Conservation (phyloP, 2,888 invertebrate genomes). For the Leucoma salicis region DNA sequence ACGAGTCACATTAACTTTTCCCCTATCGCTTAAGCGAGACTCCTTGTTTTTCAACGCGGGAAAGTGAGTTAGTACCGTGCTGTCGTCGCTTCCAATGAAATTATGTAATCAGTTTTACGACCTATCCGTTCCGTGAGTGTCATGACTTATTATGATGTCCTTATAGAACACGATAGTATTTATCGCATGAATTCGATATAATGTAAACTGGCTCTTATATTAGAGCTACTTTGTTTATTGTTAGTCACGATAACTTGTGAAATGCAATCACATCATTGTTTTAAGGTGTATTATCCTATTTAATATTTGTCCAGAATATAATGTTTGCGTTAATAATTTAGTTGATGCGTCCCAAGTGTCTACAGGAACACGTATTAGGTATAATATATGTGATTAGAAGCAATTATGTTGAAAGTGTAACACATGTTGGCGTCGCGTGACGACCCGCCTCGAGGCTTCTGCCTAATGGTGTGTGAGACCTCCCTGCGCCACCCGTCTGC, state of each 20-base stretch:
- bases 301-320: background rate
- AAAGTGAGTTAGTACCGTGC: conserved; percentile 65
- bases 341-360: conserved; percentile 7
- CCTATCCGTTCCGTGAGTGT: conserved; percentile 60
- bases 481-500: conserved; percentile 30
- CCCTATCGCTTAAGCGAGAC: conserved; percentile 56
- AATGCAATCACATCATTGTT: no score
- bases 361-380: conserved; percentile 21
- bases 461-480: conserved; percentile 74
- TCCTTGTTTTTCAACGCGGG: conserved; percentile 69
- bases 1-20: conserved; percentile 62
- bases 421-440: conserved; percentile 72
- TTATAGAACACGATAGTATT: conserved; percentile 20
- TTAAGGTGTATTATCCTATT: no score
- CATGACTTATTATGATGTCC: conserved; percentile 53
- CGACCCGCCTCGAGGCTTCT: conserved; percentile 55
- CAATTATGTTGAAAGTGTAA: conserved; percentile 77
- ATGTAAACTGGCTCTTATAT: no score
- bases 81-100: conserved; percentile 72
- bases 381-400: conserved; percentile 65
- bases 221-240: no score
- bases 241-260: no score
- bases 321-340: conserved; percentile 8
- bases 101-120: conserved; percentile 76
- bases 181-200: conserved; percentile 9